phyloP scores from a whole-genome alignment of 2,888 invertebrate species.

The Ormyrus pomaceus region DNA sequence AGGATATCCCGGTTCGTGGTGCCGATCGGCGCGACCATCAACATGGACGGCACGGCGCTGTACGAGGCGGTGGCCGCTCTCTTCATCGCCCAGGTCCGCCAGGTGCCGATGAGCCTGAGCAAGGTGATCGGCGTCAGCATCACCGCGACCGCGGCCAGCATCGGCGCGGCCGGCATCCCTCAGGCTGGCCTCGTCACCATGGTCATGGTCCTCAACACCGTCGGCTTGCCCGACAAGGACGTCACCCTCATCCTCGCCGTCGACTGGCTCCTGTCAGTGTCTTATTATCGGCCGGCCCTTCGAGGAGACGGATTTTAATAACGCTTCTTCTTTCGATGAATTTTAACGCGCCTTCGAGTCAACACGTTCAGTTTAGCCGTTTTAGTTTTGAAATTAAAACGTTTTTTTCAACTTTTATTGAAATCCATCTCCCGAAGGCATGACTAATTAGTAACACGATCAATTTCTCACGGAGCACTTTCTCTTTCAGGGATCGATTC shows the following conservation, averaged over 20 bases:
- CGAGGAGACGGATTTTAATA: constrained; percentile 17
- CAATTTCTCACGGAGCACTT: constrained; percentile 25
- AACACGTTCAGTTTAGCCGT: too few relatives aligned
- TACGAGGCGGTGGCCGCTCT: constrained; percentile 99
- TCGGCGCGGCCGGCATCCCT: constrained; percentile 97
- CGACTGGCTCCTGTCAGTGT: constrained; percentile 92
- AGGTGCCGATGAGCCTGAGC: constrained; percentile 88
- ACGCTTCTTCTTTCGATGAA: neutral
- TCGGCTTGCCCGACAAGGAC: constrained; percentile 91
- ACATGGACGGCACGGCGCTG: constrained; percentile 97
- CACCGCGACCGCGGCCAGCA: constrained; percentile 97
- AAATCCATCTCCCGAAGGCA: neutral
- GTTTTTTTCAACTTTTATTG: constrained; percentile 11
- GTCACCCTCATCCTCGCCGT: constrained; percentile 93
- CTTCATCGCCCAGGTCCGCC: constrained; percentile 95
- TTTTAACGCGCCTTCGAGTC: too few relatives aligned
- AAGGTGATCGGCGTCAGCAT: constrained; percentile 95
- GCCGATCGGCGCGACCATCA: constrained; percentile 97
- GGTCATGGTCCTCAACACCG: constrained; percentile 96
- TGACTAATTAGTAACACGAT: neutral
- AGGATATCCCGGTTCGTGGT: constrained; percentile 96
- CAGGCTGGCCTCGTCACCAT: constrained; percentile 97
- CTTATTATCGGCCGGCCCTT: neutral
- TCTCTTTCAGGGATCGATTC: constrained; percentile 85
- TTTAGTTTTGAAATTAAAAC: too few relatives aligned